These are phyloP conservation scores for Maccullochella peelii DNA, from an alignment of 2,113 vertebrate species.

Conservation along the genomic window DNA sequence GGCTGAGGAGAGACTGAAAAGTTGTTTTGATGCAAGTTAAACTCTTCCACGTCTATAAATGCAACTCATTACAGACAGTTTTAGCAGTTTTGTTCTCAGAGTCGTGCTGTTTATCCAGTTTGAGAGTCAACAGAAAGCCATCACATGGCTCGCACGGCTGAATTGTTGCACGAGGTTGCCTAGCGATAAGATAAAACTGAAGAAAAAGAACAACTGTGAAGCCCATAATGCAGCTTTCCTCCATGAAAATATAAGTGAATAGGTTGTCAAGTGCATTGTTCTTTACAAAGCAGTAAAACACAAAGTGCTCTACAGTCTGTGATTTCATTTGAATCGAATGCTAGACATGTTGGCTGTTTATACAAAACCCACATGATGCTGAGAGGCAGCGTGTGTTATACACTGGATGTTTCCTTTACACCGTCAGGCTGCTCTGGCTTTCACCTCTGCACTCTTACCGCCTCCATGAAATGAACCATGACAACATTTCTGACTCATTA, in stretches of 20 bases:
- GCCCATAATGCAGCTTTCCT: constrained; percentile 22
- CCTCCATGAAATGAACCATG: neutral
- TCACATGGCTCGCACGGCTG: constrained; percentile 10
- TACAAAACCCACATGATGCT: neutral
- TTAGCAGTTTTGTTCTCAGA: constrained; percentile 20
- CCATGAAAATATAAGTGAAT: constrained; percentile 48
- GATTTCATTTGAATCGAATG: constrained; percentile 35
- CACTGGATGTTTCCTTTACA: neutral
- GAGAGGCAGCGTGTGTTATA: neutral
- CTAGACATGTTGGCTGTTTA: constrained; percentile 3
- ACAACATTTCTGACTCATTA: neutral
- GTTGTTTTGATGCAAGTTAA: neutral
- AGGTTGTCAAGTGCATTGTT: constrained; percentile 55
- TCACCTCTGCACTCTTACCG: neutral
- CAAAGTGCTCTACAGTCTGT: constrained; percentile 41
- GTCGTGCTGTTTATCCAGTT: constrained; percentile 38
- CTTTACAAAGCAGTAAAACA: constrained; percentile 46
- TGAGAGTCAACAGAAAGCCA: constrained; percentile 18
- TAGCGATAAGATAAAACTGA: constrained; percentile 48
- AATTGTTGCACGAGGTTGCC: constrained; percentile 44
- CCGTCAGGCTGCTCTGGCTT: neutral
- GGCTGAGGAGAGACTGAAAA: neutral
- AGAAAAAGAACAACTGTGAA: constrained; percentile 32
- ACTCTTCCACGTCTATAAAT: constrained; percentile 19
- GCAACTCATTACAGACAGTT: constrained; percentile 8